Evolutionary conservation across 1,140 invertebrate species (phyloP), one percentile per base, ranked within the genome.

Genomic region (Lepidostoma basale): DNA sequence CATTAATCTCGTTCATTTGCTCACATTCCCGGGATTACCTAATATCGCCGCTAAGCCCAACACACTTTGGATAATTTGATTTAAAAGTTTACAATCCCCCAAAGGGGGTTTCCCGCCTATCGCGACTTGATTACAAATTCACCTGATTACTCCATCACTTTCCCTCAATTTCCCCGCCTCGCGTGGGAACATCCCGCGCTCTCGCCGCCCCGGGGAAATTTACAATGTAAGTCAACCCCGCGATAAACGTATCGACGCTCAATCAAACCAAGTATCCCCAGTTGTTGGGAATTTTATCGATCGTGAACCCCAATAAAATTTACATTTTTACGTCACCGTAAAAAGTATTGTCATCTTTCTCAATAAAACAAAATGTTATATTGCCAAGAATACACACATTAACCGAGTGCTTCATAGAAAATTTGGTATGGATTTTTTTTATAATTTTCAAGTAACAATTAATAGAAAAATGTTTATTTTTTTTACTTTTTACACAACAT

Each of bases 111-210:
- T 59, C n/a, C 26, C 59, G 47, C 28, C 67, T 52, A 58, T 56
- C 47, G 60, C 40, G 47, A 23, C 33, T 69, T 69, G 67, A 69
- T 69, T 69, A 69, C 67, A 58, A 63, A 63, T 63, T 54, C 60
- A 54, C 47, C 67, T 69, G 67, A 69, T 69, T 69, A 69, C 62
- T 69, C 67, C 45, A 69, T 69, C 59, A 63, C 67, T 69, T 69
- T 63, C 59, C 67, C 67, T 62, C 58, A 14, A 63, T 63, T 63
- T 69, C 30, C 44, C 26, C 20, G 20, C 20, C 44, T 22, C 18
- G 44, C 44, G 44, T 47, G 44, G 20, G 22, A 47, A 47, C 20
- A 22, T 47, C 44, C 44, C 44, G 3, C 44, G 18, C 44, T n/a
- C 6, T 12, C 0, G 3, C 16, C 0, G 22, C 6, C 1, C 8